A percentile compares a stretch with the other conserved stretches of the same genome.
phyloP scores from a whole-genome alignment of 2,113 vertebrate genomes.

The Festucalex cinctus region DNA sequence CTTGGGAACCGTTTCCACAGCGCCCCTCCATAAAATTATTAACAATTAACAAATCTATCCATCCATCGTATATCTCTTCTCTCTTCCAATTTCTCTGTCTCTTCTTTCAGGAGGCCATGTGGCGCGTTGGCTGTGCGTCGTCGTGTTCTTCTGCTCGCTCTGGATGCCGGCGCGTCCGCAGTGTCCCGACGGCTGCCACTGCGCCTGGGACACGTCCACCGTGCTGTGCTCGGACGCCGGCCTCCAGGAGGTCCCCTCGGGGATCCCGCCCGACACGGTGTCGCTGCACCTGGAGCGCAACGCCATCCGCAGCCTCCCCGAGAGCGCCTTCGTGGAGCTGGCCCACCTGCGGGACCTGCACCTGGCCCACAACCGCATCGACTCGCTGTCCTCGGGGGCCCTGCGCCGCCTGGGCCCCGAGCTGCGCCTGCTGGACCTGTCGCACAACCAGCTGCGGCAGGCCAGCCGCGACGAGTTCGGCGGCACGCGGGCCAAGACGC shows the following conservation, averaged over 20 bases:
- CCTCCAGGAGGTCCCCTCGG: slow-evolving; percentile 68
- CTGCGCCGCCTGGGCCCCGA: slow-evolving; percentile 67
- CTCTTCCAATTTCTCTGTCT: neutral
- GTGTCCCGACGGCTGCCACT: slow-evolving; percentile 64
- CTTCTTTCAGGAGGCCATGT: slow-evolving; percentile 19
- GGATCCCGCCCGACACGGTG: slow-evolving; percentile 67
- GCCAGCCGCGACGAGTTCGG: slow-evolving; percentile 68
- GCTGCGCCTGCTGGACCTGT: slow-evolving; percentile 75
- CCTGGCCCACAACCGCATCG: slow-evolving; percentile 76
- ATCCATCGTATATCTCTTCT: neutral
- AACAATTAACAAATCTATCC: too few species aligned
- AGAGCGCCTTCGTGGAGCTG: slow-evolving; percentile 67
- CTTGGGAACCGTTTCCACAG: too few species aligned
- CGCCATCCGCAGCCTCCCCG: slow-evolving; percentile 70
- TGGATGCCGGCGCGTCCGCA: slow-evolving; percentile 34
- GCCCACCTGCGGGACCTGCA: slow-evolving; percentile 72
- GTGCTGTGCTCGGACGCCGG: slow-evolving; percentile 69
- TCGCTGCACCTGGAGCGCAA: slow-evolving; percentile 76
- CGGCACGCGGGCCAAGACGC: slow-evolving; percentile 66
- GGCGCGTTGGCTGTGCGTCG: slow-evolving; percentile 41
- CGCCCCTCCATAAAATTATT: too few species aligned
- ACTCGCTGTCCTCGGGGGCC: slow-evolving; percentile 65
- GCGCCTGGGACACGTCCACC: slow-evolving; percentile 63
- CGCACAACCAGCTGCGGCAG: slow-evolving; percentile 70
- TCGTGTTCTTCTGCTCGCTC: slow-evolving; percentile 46